These are phyloP conservation scores for Eunapius fragilis DNA, from an alignment of 37 sponge, comb jelly and placozoan species.

Conservation along the genomic window DNA sequence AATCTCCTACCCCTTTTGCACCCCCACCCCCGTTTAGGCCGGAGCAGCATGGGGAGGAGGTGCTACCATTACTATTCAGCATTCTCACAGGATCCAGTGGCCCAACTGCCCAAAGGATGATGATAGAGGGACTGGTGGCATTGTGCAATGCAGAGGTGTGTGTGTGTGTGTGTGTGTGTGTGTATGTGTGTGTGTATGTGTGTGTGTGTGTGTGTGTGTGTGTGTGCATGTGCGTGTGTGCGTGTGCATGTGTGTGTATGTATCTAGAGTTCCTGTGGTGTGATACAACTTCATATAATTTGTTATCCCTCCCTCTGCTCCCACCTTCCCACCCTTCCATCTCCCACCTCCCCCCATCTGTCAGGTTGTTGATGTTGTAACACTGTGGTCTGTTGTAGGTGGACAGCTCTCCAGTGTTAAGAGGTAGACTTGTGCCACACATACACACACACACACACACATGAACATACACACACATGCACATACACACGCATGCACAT, in stretches of 20 bases:
- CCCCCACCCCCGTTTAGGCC: background rate
- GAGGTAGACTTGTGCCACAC: background rate
- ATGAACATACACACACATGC: no score
- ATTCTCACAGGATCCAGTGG: background rate
- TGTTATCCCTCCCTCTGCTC: background rate
- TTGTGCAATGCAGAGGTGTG: conserved; percentile 33
- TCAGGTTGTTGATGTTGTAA: conserved; percentile 36
- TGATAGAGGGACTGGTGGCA: conserved; percentile 29
- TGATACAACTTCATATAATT: no score
- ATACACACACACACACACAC: no score
- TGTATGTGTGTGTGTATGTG: no score
- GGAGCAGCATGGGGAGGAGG: conserved; percentile 48
- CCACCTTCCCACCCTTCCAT: background rate
- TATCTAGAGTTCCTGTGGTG: no score
- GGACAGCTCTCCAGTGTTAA: background rate
- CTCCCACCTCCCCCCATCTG: background rate
- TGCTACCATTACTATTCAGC: conserved; percentile 22
- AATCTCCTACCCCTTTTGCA: background rate
- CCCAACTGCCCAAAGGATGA: conserved; percentile 27
- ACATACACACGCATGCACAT: background rate
- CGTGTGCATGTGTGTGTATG: no score
- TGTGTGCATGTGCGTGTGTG: no score
- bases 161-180: background rate
- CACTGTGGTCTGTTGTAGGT: conserved; percentile 40
- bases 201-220: no score